phyloP scores from a whole-genome alignment of 2,113 vertebrate genomes.

The Dromas ardeola region DNA sequence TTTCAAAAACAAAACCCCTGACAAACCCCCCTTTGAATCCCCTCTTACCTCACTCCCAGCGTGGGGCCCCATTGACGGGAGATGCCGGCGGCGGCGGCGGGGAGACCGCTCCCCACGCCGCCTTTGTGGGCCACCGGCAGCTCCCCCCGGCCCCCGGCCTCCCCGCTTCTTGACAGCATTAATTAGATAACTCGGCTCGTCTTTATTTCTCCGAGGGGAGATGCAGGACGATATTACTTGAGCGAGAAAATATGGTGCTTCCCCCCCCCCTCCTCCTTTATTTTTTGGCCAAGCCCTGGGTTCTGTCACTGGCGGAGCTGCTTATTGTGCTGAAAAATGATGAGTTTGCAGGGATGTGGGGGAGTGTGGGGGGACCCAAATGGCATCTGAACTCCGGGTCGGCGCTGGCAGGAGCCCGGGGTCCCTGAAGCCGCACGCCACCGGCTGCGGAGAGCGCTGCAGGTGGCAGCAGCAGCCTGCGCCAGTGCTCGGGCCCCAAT shows the following conservation, averaged over 20 bases:
- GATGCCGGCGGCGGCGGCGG: constrained; percentile 14
- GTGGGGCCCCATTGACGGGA: constrained; percentile 61
- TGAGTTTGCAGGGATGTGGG: neutral
- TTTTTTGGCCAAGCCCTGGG: neutral
- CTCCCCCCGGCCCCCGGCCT: neutral
- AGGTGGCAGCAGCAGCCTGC: constrained; percentile 62
- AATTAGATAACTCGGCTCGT: constrained; percentile 28
- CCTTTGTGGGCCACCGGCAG: constrained; percentile 60
- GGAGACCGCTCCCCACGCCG: constrained; percentile 47
- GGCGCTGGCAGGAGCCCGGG: accelerated
- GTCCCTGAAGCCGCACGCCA: neutral
- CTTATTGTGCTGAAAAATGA: neutral
- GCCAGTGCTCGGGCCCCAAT: neutral
- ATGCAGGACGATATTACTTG: neutral
- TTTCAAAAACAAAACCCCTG: constrained; percentile 59
- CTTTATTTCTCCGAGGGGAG: neutral
- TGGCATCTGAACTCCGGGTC: accelerated
- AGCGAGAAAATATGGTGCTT: neutral
- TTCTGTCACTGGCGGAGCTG: neutral
- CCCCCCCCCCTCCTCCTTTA: no score
- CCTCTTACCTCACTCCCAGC: constrained; percentile 67
- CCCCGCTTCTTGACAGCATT: constrained; percentile 35
- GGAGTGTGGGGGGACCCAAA: accelerated
- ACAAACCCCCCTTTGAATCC: constrained; percentile 55
- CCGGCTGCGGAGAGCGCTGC: neutral